Base-by-base conservation (phyloP, 2,113 vertebrate species). In the Notarius quadriscutis region DNA sequence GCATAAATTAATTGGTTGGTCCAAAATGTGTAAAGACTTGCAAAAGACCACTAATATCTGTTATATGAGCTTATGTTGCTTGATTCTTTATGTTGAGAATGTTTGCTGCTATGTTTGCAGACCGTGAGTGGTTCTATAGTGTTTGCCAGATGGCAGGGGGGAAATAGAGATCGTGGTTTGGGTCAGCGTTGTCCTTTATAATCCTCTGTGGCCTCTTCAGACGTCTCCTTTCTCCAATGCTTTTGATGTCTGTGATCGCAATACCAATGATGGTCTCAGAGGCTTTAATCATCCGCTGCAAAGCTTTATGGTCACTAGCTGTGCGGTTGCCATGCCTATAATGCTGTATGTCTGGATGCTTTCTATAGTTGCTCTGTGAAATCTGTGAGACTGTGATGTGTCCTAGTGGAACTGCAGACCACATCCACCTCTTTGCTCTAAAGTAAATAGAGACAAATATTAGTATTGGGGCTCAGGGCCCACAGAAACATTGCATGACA, bases 191-290 rank as follows among this genome's bases (percentile, higher is more conserved):
- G 7, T 62, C 58, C 2, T 81, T 81, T 81, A 81, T 62, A 62
- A 81, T 81, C 79, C 57, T 81, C 79, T 7, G 34, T 81, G 58
- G 57, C 30, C 79, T 81, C 34, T 81, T 48, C 30, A 62, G 57
- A 48, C 30, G 57, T 81, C 18, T 81, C 30, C 57, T 81, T 20
- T 62, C 30, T 25, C 57, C 55, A 58, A 2, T 48, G 57, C 30
- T 62, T 62, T 58, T 81, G 18, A 81, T 58, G 57, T 62, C 57
- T 41, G 78, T 80, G 79, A 62, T 81, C 5, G 57, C 79, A 81
- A 81, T 81, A 48, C 30, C 79, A 81, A 25, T 62, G 57, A 62
- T 18, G 27, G 30, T 48, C 79, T 41, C 30, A 62, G 57, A 81
- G 30, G 79, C 57, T 48, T 41, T 81, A 62, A 81, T 81, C 17